Conservation (phyloP, 2,888 invertebrate genomes). For the Melikaiella ostensackeni region DNA sequence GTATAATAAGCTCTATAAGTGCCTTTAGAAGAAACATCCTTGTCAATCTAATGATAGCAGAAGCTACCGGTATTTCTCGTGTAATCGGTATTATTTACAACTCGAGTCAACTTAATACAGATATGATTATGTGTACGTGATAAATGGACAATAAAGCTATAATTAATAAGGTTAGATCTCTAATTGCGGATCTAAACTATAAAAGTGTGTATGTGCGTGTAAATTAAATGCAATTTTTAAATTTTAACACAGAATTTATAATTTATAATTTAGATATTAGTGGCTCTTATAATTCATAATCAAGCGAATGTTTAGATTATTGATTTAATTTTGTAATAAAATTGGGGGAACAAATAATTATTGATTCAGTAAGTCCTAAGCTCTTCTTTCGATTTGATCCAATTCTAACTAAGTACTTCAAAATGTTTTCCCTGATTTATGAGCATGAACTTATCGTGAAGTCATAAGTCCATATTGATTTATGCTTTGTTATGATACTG, state of each 20-base stretch:
- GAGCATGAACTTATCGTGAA: not conserved
- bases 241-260: not conserved
- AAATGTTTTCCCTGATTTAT: not conserved
- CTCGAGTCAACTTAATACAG: constrained; percentile 8
- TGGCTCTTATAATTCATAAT: not conserved
- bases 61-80: constrained; percentile 28
- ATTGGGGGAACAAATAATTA: not conserved
- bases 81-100: constrained; percentile 30
- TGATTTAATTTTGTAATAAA: not conserved
- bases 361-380: not conserved
- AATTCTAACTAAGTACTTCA: not conserved
- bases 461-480: not conserved
- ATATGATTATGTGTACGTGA: not conserved
- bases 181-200: not conserved
- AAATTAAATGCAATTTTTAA: not conserved
- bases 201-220: not conserved
- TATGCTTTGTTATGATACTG: not conserved
- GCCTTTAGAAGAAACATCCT: constrained; percentile 3
- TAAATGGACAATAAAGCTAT: not conserved
- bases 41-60: constrained; percentile 6
- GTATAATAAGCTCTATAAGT: constrained; percentile 4
- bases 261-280: not conserved
- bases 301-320: too few relatives aligned
- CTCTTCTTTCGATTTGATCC: not conserved
- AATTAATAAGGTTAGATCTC: not conserved